These are phyloP conservation scores for Naja naja DNA, from an alignment of 2,113 vertebrate species.

Conservation along the genomic window DNA sequence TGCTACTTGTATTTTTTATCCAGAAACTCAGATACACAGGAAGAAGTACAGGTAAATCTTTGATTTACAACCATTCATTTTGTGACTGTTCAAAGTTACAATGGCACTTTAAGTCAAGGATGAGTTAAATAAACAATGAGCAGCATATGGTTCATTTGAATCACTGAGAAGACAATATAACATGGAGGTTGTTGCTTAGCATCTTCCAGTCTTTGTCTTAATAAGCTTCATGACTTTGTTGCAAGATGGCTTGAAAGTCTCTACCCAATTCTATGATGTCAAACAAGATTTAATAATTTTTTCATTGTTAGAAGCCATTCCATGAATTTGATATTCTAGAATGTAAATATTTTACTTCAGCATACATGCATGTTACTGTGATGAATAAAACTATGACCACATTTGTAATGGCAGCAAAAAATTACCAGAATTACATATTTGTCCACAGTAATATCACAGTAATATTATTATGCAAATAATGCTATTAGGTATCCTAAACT, in stretches of 20 bases:
- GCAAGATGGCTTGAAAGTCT: not conserved
- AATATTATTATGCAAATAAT: not conserved
- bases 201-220: no score
- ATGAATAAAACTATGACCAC: not conserved
- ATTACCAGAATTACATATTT: not conserved
- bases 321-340: not conserved
- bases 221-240: no score
- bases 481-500: not conserved
- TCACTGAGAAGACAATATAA: no score
- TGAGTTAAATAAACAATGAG: no score
- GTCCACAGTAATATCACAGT: not conserved
- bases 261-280: not conserved
- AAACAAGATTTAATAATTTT: no score
- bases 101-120: no score
- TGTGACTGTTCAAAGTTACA: not conserved
- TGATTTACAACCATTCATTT: no score
- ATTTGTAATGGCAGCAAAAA: not conserved
- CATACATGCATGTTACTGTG: not conserved
- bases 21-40: not conserved
- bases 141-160: no score
- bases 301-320: not conserved
- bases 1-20: not conserved
- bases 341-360: not conserved
- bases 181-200: no score
- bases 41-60: not conserved